Evolutionary conservation across 2,888 invertebrate species (phyloP), one percentile per base, ranked within the genome.

Genomic region (Caenorhabditis japonica): DNA sequence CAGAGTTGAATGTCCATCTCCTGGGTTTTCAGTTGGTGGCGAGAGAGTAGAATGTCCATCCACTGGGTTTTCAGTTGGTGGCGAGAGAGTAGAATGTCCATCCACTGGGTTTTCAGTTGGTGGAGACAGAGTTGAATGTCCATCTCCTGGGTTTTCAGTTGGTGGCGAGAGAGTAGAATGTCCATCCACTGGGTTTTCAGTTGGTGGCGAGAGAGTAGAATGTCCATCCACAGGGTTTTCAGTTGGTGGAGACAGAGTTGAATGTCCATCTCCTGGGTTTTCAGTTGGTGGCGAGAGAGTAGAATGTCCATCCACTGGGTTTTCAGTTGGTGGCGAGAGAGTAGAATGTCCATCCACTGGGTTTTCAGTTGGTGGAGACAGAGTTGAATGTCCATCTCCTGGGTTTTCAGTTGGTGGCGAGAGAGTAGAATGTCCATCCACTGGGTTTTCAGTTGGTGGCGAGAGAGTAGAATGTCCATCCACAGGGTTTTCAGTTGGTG

Each of bases 51-150:
- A 19, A 30, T 30, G 7, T 5, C 5, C 30, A 30, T 30, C 30
- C 38, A 15, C 30, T 33, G 43, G 19, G 10, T 15, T 25, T 53
- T 25, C 53, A 25, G 53, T 39, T 39, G 39, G 38, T n/a, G 52
- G 38, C 2, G 15, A 12, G n/a, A 39, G 53, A 41, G 53, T 53
- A 2, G 21, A 7, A 30, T 30, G 7, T 5, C 5, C 30, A 30
- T 30, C n/a, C 8, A 23, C 30, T 34, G 43, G 33, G 10, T 21
- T 34, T 56, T 44, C 56, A 21, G 56, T 56, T 56, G 56, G 56
- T 27, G 46, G 46, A 4, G 46, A 15, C n/a, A 46, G 27, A 30
- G 30, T 30, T 7, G 30, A 7, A 10, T 10, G n/a, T n/a, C n/a
- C n/a, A n/a, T n/a, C n/a, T n/a, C n/a, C n/a, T 25, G 46, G 13